Base-by-base conservation (phyloP, 2,113 vertebrate genomes). In the Rhagologus leucostigma region DNA sequence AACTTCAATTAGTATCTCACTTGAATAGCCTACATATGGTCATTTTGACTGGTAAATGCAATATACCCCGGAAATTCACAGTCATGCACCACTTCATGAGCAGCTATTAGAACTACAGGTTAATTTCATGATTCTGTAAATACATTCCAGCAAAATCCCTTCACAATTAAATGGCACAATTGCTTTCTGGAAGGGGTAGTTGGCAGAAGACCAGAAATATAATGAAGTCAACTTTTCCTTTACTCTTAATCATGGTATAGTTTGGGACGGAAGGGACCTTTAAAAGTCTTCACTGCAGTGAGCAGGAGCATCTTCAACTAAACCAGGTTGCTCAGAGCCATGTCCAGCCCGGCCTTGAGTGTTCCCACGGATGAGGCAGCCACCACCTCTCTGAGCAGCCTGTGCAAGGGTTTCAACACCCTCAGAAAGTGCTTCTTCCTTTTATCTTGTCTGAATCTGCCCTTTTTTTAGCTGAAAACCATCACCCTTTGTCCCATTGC, bases 401-500 rank as follows among this genome's bases (percentile, higher is more conserved):
- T 42, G 9, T 50, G 21, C 35, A 7, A 18, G 11, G 22, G 16
- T 49, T 37, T 39, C 59, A 44, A 3, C 3, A 37, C 5, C 14
- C 10, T 33, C 37, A 65, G 3, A 57, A 81, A 57, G 65, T 13
- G 5, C 4, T 33, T 50, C 32, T 65, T 19, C 37, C 27, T 24
- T 16, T 3, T 5, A 14, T 35, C 21, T 64, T 1, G 0, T 9
- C 10, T 6, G 7, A 73, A 16, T 33, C 7, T 67, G 23, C 8
- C 7, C 10, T 3, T 8, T 30, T 41, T 55, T 52, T 13, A 33
- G 19, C 23, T 46, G n/a, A 14, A 74, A 74, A 37, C 10, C 22
- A 24, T 11, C 16, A 6, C 8, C 9, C 13, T 19, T 57, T 27
- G 4, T 37, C 50, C 37, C 27, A 0, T 27, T 37, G 33, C 22